Percentiles rank a stretch among this genome's conserved stretches.
These are phyloP conservation scores for Ostrea denselamellosa DNA, from an alignment of 1,140 invertebrate species.

Conservation along the genomic window DNA sequence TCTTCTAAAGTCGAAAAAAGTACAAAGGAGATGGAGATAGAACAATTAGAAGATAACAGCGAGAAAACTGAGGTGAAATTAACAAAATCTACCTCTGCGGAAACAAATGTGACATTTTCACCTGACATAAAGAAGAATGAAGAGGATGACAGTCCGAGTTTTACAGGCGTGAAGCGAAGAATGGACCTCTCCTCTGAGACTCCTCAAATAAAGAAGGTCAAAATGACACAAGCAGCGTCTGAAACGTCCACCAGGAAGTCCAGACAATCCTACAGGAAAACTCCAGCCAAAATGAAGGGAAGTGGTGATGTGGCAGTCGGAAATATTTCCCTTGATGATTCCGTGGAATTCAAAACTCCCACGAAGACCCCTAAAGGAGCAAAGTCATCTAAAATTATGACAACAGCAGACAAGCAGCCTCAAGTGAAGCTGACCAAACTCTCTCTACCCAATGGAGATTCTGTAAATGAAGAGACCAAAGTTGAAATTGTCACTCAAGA, in stretches of 20 bases:
- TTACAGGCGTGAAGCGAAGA: background rate
- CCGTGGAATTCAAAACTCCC: constrained; percentile 21
- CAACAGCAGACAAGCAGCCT: background rate
- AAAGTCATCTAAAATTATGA: background rate
- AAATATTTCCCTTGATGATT: constrained; percentile 12
- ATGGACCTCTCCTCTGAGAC: background rate
- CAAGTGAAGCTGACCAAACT: background rate
- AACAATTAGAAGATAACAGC: background rate
- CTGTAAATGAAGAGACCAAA: background rate
- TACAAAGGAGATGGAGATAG: background rate
- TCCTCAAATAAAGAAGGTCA: constrained; percentile 13
- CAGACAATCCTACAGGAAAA: background rate
- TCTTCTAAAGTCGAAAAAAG: background rate
- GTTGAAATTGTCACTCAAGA: background rate
- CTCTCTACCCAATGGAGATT: background rate
- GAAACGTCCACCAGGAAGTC: background rate
- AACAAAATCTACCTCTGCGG: background rate
- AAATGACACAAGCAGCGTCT: background rate
- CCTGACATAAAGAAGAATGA: background rate
- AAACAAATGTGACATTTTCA: background rate
- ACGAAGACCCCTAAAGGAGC: background rate
- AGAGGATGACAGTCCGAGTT: background rate
- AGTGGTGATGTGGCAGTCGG: background rate
- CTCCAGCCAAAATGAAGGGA: background rate
- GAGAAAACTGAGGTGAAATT: background rate